Percentiles rank a stretch among this genome's conserved stretches.
Conservation (phyloP, 2,797 vertebrate species). For the Chloroceryle inda region DNA sequence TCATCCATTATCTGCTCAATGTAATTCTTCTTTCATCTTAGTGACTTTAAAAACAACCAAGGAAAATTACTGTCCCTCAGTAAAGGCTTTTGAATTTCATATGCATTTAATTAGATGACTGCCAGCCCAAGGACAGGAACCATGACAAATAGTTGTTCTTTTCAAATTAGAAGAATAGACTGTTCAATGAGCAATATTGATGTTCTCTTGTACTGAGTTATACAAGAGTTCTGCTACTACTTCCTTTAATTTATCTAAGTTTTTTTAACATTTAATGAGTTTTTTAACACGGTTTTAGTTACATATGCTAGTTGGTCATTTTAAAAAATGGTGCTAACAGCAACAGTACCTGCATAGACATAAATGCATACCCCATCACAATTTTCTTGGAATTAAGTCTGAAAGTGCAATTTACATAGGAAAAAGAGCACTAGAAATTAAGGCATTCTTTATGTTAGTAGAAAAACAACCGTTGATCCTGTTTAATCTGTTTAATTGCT, state of each 20-base stretch:
- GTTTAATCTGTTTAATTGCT: constrained; percentile 56
- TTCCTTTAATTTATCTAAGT: constrained; percentile 74
- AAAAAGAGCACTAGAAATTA: constrained; percentile 45
- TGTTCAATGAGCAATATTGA: constrained; percentile 80
- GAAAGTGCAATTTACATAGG: background rate
- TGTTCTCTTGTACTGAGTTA: constrained; percentile 72
- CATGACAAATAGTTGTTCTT: constrained; percentile 85
- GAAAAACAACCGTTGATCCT: constrained; percentile 57
- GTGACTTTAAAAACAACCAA: constrained; percentile 80
- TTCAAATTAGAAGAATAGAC: constrained; percentile 82
- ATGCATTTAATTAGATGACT: constrained; percentile 85
- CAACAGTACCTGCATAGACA: background rate
- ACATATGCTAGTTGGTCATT: constrained; percentile 40
- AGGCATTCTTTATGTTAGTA: constrained; percentile 41
- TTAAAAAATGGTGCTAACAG: constrained; percentile 32
- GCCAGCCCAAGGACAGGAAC: constrained; percentile 80
- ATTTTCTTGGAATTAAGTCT: background rate
- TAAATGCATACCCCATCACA: background rate
- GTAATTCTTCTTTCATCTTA: constrained; percentile 78
- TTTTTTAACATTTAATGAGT: constrained; percentile 71
- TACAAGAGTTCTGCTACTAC: constrained; percentile 62
- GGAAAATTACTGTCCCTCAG: constrained; percentile 81
- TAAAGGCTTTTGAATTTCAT: constrained; percentile 84
- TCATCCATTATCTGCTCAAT: constrained; percentile 78
- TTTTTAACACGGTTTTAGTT: constrained; percentile 39